phyloP scores from a whole-genome alignment of 2,797 vertebrate genomes.

The Toxotes lorentzi region DNA sequence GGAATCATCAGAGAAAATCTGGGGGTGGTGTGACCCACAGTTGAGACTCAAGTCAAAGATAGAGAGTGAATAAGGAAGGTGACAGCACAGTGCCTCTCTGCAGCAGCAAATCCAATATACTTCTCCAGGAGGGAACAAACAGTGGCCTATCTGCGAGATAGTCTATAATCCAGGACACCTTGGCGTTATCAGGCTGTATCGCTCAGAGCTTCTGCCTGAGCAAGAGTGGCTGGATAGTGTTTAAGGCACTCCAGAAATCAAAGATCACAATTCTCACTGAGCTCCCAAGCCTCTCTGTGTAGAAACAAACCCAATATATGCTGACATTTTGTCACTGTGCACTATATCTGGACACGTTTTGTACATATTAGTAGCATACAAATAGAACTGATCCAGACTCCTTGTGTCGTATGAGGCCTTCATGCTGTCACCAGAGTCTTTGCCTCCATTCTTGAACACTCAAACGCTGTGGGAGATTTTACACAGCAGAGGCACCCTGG shows the following conservation, averaged over 20 bases:
- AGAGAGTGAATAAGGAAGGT: slow-evolving; percentile 51
- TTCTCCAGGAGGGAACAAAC: slow-evolving; percentile 64
- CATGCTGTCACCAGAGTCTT: slow-evolving; percentile 36
- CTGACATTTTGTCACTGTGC: not conserved
- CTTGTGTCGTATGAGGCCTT: slow-evolving; percentile 26
- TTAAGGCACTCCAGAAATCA: slow-evolving; percentile 66
- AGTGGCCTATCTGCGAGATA: slow-evolving; percentile 65
- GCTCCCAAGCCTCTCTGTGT: slow-evolving; percentile 10
- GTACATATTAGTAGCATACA: slow-evolving; percentile 24
- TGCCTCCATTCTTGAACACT: slow-evolving; percentile 42
- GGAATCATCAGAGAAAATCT: slow-evolving; percentile 44
- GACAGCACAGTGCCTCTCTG: slow-evolving; percentile 53
- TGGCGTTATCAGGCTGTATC: slow-evolving; percentile 74
- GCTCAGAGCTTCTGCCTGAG: slow-evolving; percentile 61
- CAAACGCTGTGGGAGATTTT: slow-evolving; percentile 49
- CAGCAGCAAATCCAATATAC: slow-evolving; percentile 71
- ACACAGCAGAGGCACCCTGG: slow-evolving; percentile 62
- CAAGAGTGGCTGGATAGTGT: slow-evolving; percentile 60
- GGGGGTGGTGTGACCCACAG: slow-evolving; percentile 48
- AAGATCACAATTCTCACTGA: slow-evolving; percentile 41
- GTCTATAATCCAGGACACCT: slow-evolving; percentile 79
- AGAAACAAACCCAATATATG: not conserved
- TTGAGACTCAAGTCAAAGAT: slow-evolving; percentile 51
- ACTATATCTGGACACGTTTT: slow-evolving; percentile 13
- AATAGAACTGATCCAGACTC: slow-evolving; percentile 25